phyloP scores from a whole-genome alignment of 2,888 invertebrate genomes.

The Drosophila picticornis region DNA sequence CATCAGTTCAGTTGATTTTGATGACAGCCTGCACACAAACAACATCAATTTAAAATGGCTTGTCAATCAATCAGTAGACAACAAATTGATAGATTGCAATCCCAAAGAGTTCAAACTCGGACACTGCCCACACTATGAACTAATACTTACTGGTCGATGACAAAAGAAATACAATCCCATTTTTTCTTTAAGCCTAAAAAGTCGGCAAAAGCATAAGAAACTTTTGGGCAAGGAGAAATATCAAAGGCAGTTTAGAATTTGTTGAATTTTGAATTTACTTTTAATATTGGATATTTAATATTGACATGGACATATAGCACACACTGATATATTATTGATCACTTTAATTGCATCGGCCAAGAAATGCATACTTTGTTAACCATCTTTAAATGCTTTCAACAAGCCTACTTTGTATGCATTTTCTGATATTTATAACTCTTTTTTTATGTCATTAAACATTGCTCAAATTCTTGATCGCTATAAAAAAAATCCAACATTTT shows the following conservation, averaged over 20 bases:
- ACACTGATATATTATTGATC: background rate
- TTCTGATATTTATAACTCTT: background rate
- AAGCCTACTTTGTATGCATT: background rate
- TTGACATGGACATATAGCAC: background rate
- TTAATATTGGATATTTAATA: background rate
- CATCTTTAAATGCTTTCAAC: background rate
- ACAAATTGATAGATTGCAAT: slow-evolving; percentile 56
- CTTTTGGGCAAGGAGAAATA: background rate
- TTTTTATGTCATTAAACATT: background rate
- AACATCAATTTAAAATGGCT: slow-evolving; percentile 52
- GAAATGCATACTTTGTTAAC: background rate
- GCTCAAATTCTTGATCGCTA: background rate
- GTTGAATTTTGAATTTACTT: background rate
- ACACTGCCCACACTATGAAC: background rate
- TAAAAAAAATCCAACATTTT: background rate
- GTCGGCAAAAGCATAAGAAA: background rate
- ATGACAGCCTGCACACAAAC: slow-evolving; percentile 22
- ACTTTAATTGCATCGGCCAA: too few species aligned
- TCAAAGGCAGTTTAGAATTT: background rate
- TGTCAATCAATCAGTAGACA: slow-evolving; percentile 72
- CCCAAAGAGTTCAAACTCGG: slow-evolving; percentile 31
- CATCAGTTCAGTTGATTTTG: slow-evolving; percentile 26
- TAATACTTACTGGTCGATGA: background rate
- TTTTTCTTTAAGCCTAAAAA: background rate
- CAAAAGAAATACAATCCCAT: background rate